Evolutionary conservation across 2,797 vertebrate species (phyloP), one percentile per base, ranked within the genome.

Genomic region (Trematocara caparti): DNA sequence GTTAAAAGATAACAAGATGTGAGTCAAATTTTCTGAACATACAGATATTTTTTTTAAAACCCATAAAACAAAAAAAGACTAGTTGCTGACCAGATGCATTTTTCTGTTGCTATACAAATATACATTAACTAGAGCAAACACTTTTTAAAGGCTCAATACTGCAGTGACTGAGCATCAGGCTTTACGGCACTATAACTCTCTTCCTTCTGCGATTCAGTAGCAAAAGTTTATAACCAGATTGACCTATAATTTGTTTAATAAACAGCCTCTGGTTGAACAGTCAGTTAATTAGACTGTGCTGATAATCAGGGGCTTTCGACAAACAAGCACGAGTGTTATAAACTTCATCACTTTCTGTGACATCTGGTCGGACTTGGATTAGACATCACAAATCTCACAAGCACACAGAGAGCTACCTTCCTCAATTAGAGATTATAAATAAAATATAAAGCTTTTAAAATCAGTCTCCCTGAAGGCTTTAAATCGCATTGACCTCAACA

Each of bases 361-460:
- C 40, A 47, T 71, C 66, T 71, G 24, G 21, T n/a, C 2, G 11
- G 66, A 71, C 66, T 32, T 45, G 55, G 15, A 75, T 69, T 75
- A 71, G 43, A 77, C 17, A 8, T 45, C 40, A 14, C 27, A 48
- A 14, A 43, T 48, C 48, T 40, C n/a, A 72, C n/a, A 27, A 30
- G 36, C 73, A 40, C 40, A 36, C 30, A 49, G 27, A 66, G 12
- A 1, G 5, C 8, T 15, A 51, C 57, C 9, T 8, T 43, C 45
- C 76, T 57, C 6, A 79, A 19, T 50, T 38, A 74, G 13, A 75
- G 19, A 27, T 71, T 13, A 76, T 83, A 43, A 55, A 77, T 85
- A 78, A 86, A 71, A 78, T n/a, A 83, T 43, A 1, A 55, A 40
- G 49, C 49, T 80, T 45, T 50, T 55, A 4, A 83, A 71, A 19